phyloP scores from a whole-genome alignment of 2,797 vertebrate genomes.

The Masticophis lateralis region DNA sequence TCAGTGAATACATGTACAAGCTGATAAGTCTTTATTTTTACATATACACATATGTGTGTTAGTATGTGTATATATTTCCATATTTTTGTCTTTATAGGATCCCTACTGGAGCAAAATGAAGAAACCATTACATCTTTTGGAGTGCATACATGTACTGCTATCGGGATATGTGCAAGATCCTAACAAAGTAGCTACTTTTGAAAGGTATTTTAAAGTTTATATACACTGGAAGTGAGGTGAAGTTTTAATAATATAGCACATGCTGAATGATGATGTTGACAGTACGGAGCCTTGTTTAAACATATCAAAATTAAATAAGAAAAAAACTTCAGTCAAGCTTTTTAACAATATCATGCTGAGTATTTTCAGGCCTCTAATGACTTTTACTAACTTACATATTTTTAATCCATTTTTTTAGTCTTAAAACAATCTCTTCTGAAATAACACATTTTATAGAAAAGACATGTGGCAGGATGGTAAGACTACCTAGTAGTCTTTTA shows the following conservation, averaged over 20 bases:
- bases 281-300: not conserved
- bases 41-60: not conserved
- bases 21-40: constrained; percentile 2
- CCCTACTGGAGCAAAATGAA: constrained; percentile 92
- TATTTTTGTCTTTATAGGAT: constrained; percentile 74
- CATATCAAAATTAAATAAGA: not conserved
- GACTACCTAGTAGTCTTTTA: not conserved
- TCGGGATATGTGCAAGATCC: constrained; percentile 89
- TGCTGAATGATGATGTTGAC: not conserved
- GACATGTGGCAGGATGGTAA: not conserved
- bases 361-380: not conserved
- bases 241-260: not conserved
- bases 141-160: constrained; percentile 90
- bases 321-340: not conserved
- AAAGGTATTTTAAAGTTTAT: constrained; percentile 72
- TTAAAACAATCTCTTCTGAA: not conserved
- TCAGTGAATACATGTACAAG: not conserved
- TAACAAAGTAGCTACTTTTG: constrained; percentile 83
- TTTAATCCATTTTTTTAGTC: not conserved
- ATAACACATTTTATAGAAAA: not conserved
- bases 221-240: not conserved
- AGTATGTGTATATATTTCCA: not conserved
- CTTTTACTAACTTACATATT: not conserved
- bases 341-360: not conserved
- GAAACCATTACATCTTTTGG: constrained; percentile 92